phyloP scores from a whole-genome alignment of 2,888 invertebrate species.

The Xiphydria camelus region DNA sequence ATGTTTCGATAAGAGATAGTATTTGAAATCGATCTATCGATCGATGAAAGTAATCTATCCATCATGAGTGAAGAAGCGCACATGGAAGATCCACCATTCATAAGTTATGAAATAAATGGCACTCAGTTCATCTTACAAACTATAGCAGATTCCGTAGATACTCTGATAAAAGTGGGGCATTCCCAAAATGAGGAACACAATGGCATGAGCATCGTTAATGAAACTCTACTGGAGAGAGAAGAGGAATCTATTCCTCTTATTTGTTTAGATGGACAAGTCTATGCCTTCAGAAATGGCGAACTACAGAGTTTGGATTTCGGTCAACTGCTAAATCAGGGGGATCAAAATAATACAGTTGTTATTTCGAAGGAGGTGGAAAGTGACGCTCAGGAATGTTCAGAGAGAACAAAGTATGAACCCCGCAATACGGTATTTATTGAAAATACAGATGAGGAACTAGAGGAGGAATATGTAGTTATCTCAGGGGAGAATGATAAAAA shows the following conservation, averaged over 20 bases:
- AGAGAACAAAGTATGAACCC: slow-evolving; percentile 19
- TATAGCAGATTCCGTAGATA: slow-evolving; percentile 26
- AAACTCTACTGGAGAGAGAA: slow-evolving; percentile 22
- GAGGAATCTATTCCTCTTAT: slow-evolving; percentile 42
- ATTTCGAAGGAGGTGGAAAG: slow-evolving; percentile 29
- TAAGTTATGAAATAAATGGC: slow-evolving; percentile 48
- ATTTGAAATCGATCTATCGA: not conserved
- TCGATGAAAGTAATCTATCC: not conserved
- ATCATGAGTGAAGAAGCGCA: slow-evolving; percentile 36
- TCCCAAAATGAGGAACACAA: slow-evolving; percentile 24
- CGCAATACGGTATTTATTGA: slow-evolving; percentile 24
- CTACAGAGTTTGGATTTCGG: slow-evolving; percentile 39
- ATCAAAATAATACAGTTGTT: slow-evolving; percentile 19
- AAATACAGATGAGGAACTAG: slow-evolving; percentile 17
- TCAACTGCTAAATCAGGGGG: slow-evolving; percentile 30
- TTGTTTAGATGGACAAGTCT: slow-evolving; percentile 45
- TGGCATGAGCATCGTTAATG: slow-evolving; percentile 21
- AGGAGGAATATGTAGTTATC: slow-evolving; percentile 29
- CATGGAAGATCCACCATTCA: slow-evolving; percentile 31
- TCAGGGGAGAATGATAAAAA: slow-evolving; percentile 10
- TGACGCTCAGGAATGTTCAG: slow-evolving; percentile 12
- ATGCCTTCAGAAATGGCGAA: slow-evolving; percentile 41
- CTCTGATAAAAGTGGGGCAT: slow-evolving; percentile 20
- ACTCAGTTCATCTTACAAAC: slow-evolving; percentile 42
- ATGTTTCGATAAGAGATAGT: not conserved